Evolutionary conservation across 2,888 invertebrate species (phyloP).

Genomic region (Gordius sp.): DNA sequence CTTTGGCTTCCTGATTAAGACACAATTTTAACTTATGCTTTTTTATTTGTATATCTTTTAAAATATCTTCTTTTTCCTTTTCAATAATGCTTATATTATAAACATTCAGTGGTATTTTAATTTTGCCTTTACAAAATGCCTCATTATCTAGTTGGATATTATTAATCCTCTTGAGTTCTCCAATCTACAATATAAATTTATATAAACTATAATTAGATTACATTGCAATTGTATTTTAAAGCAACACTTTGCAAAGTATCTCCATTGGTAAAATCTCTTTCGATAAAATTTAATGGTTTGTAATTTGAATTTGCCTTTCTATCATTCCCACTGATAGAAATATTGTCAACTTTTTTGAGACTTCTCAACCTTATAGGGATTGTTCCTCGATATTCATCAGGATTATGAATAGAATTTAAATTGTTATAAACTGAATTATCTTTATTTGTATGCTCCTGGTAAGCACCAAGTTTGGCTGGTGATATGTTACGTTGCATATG

Average conservation of each 20-base stretch:
- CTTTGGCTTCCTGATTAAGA: too few species aligned
- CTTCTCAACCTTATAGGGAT: too few species aligned
- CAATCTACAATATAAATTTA: not conserved
- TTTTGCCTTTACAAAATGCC: not conserved
- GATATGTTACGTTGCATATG: too few species aligned
- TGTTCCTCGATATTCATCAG: too few species aligned
- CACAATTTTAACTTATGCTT: not conserved
- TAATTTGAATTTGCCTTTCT: too few species aligned
- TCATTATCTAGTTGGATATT: not conserved
- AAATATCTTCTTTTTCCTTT: not conserved
- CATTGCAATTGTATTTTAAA: not conserved
- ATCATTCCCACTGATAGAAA: too few species aligned
- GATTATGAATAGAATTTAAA: too few species aligned
- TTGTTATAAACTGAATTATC: too few species aligned
- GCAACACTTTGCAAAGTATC: not conserved
- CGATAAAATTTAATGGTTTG: not conserved
- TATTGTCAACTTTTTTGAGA: too few species aligned
- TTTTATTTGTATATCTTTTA: not conserved
- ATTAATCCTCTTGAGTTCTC: not conserved
- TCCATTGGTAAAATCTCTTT: not conserved
- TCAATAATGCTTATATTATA: not conserved
- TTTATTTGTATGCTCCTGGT: too few species aligned
- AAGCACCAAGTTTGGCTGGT: too few species aligned
- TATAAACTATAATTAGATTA: not conserved
- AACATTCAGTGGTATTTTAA: not conserved